Evolutionary conservation across 2,888 invertebrate species (phyloP).

Genomic region (Apocheima hispidaria): DNA sequence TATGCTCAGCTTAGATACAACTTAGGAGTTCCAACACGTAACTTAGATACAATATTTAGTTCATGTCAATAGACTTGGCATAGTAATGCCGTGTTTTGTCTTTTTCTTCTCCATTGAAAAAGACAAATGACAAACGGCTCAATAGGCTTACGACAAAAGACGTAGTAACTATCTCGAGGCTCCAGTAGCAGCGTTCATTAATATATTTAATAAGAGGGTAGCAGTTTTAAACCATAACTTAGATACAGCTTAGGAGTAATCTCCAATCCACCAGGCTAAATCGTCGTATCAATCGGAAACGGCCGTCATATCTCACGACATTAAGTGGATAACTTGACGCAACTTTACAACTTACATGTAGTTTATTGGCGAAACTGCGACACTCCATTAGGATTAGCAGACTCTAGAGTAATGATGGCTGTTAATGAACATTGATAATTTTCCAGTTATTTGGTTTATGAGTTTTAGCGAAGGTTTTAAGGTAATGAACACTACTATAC

Average conservation of each 20-base stretch:
- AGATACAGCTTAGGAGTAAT: conserved; percentile 16
- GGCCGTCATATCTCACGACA: conserved; percentile 32
- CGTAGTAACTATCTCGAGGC: too few relatives aligned
- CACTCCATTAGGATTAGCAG: conserved; percentile 28
- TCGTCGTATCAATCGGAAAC: conserved; percentile 30
- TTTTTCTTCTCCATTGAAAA: too few relatives aligned
- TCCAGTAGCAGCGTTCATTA: too few relatives aligned
- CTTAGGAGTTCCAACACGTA: too few relatives aligned
- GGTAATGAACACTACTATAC: too few relatives aligned
- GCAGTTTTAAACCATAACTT: conserved; percentile 2
- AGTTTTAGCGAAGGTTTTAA: too few relatives aligned
- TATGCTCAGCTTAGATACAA: too few relatives aligned
- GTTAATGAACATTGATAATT: conserved; percentile 12
- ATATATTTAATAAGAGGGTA: not conserved
- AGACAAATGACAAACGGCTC: too few relatives aligned
- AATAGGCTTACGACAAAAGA: too few relatives aligned
- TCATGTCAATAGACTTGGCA: too few relatives aligned
- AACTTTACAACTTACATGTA: conserved; percentile 28
- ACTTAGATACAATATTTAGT: too few relatives aligned
- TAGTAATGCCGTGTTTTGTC: too few relatives aligned
- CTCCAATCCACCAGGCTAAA: conserved; percentile 13
- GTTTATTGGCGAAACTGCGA: conserved; percentile 35
- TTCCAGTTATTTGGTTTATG: not conserved
- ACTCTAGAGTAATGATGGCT: conserved; percentile 14
- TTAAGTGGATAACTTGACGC: conserved; percentile 24